Base-by-base conservation (phyloP, 2,888 invertebrate genomes). In the Cantharis nigra region DNA sequence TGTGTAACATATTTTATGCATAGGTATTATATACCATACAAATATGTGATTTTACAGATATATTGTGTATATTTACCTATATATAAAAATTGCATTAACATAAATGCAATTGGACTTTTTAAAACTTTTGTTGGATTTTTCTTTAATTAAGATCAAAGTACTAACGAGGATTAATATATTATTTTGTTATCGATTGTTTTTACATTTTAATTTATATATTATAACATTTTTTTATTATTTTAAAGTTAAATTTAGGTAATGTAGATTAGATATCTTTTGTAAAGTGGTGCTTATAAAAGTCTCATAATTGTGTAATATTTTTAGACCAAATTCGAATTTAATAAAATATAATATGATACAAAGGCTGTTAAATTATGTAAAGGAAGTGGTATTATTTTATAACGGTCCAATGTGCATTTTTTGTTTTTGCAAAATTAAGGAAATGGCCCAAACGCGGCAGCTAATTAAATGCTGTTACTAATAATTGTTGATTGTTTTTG, bases 401-500 rank as follows among this genome's bases (percentile, higher is more conserved):
- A 70, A 74, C 64, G 73, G 71, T 77, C 71, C 63, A 33, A 30
- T 77, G 28, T 73, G 65, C 65, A 69, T 76, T 75, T 80, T 26
- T 71, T 26, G 79, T 80, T 79, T 81, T 80, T 77, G 80, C 77
- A 79, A 81, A 79, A 79, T 80, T 74, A 77, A 81, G 73, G 71
- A 80, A 79, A 79, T 78, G 81, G 79, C 81, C 81, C 80, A 78
- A 76, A 76, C 76, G 80, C 79, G 83, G 85, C 86, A 86, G 86
- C 85, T 82, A 84, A 49, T 49, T 49, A 49, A 49, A 83, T 84
- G 85, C 84, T 87, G 87, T 87, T 87, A 87, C 85, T 86, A 85
- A 69, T 86, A 86, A 86, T 88, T 88, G 88, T 88, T 88, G 88
- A 87, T 88, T 88, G 88, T 88, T 88, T 88, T 88, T 88, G 88